Evolutionary conservation across 2,113 vertebrate species (phyloP).

Genomic region (Dipodomys ordii): DNA sequence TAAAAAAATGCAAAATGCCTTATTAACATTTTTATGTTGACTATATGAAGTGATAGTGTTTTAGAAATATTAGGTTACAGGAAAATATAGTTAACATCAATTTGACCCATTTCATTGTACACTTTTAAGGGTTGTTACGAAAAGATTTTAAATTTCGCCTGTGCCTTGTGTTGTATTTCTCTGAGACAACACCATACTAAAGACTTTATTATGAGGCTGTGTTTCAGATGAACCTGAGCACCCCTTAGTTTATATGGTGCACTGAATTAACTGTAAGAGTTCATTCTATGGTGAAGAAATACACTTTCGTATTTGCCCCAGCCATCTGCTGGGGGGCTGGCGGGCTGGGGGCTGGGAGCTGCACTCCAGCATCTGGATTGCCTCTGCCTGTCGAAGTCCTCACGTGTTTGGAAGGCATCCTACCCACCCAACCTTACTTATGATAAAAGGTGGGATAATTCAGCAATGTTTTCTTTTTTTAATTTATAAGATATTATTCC

Average conservation of each 20-base stretch:
- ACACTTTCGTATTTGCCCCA: background rate
- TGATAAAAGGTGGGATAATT: background rate
- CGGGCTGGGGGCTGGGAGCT: background rate
- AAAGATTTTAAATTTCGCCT: background rate
- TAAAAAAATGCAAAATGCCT: background rate
- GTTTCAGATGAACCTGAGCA: background rate
- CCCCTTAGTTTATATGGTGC: rapidly evolving
- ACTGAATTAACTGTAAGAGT: background rate
- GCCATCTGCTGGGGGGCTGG: background rate
- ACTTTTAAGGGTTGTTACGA: background rate
- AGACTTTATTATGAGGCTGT: background rate
- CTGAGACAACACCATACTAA: background rate
- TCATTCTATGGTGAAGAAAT: background rate
- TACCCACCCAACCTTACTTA: background rate
- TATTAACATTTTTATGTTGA: background rate
- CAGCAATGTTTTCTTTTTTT: background rate
- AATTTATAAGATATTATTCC: background rate
- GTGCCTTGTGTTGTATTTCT: background rate
- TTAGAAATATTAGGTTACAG: background rate
- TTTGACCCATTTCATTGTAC: background rate
- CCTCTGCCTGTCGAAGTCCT: background rate
- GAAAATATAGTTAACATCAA: background rate
- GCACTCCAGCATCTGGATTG: background rate
- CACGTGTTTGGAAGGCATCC: background rate
- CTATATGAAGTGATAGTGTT: background rate